Base-by-base conservation (phyloP, 2,797 vertebrate species). In the Xyrichtys novacula region DNA sequence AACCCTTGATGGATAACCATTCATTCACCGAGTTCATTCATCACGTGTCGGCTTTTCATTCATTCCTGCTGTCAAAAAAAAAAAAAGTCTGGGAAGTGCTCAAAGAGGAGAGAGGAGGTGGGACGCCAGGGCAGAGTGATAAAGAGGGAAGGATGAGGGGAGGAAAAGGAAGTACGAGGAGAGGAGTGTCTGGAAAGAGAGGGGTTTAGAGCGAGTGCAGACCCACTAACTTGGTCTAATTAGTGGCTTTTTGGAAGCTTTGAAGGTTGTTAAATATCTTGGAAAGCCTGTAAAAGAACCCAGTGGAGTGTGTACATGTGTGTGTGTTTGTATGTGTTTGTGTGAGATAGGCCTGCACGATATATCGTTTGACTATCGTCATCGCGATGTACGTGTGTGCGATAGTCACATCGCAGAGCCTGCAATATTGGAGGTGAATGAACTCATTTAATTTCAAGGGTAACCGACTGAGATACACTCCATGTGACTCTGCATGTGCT, bases 91-190 rank as follows among this genome's bases (percentile, higher is more conserved):
- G 10, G 15, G 22, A 6, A 19, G 32, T 9, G 7, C 11, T 34
- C 4, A 34, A 26, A 15, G 14, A 23, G 47, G 11, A 16, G 3
- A n/a, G 32, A 19, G 23, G 49, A 73, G 47, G 19, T 26, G 54
- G 23, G 47, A 25, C 17, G 40, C 16, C 20, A 20, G 23, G 28
- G 6, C 15, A 39, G 52, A 10, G 36, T 1, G 49, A 53, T 53
- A 63, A 65, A 52, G 78, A 65, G 52, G 53, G 48, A 59, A 23
- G 49, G 72, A 66, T 22, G 60, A 64, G n/a, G 32, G 70, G 50
- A 76, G 65, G 57, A 67, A 67, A 65, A 54, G 76, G 77, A 84
- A 65, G 59, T 49, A 44, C 67, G 50, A 74, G 61, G 50, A 55
- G 62, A 73, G 70, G 58, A 73, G 78, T 72, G 54, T 74, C 53